These are phyloP conservation scores for Heliocidaris erythrogramma DNA, from an alignment of 35 echinoderm and acorn worm species.

Conservation along the genomic window DNA sequence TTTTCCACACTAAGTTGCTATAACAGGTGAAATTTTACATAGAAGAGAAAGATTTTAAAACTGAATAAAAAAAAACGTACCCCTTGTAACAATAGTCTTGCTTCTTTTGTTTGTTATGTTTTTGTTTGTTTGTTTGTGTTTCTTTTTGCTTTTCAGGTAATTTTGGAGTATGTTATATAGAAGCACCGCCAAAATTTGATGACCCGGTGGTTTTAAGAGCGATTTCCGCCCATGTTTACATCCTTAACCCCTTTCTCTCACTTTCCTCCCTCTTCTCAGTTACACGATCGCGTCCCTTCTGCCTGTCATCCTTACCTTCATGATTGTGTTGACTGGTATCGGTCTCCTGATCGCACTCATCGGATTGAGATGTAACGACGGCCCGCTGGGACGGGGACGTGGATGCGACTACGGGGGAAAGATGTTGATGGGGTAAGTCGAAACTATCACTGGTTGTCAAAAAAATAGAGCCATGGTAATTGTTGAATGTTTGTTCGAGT, in stretches of 20 bases:
- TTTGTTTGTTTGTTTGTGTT: not conserved
- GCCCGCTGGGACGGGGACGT: not conserved
- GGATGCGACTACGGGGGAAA: not conserved
- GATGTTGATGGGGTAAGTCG: slow-evolving; percentile 43
- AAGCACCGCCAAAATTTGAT: not conserved
- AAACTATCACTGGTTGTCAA: not conserved
- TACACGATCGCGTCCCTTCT: not conserved
- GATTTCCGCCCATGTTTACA: not conserved
- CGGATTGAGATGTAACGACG: not conserved
- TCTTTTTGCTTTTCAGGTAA: not conserved
- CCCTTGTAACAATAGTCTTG: too few species aligned
- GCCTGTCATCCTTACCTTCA: not conserved
- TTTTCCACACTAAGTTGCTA: too few species aligned
- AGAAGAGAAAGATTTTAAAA: too few species aligned
- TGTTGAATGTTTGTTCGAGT: too few species aligned
- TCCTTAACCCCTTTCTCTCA: not conserved
- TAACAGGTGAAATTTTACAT: too few species aligned
- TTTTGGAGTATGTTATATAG: too few species aligned
- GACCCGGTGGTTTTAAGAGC: not conserved
- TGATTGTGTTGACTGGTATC: not conserved
- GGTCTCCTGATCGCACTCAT: not conserved
- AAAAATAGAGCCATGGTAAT: too few species aligned
- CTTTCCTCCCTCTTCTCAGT: not conserved
- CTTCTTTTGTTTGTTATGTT: not conserved
- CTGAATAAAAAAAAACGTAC: too few species aligned